These are phyloP conservation scores for Thaumatotibia leucotreta DNA, from an alignment of 1,140 invertebrate species.

Conservation along the genomic window DNA sequence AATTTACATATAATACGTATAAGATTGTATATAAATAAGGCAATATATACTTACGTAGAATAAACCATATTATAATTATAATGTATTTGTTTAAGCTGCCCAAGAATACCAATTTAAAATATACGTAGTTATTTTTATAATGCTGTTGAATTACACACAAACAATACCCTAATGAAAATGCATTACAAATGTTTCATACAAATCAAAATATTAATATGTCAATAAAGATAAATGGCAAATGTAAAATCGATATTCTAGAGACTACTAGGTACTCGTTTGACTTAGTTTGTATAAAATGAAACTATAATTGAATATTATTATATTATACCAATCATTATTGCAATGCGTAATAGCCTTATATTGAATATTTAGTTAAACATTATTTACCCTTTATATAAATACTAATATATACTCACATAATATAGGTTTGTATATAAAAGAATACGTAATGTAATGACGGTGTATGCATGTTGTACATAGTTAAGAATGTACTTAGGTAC, in stretches of 20 bases:
- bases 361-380: not conserved
- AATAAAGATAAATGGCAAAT: too few species aligned
- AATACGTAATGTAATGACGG: not conserved
- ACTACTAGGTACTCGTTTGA: too few species aligned
- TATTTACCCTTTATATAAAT: slow-evolving; percentile 1
- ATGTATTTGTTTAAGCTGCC: not conserved
- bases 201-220: too few species aligned
- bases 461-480: slow-evolving; percentile 25
- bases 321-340: too few species aligned
- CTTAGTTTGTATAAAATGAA: too few species aligned
- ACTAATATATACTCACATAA: slow-evolving; percentile 12
- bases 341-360: not conserved
- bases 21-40: not conserved
- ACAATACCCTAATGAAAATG: too few species aligned
- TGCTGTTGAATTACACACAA: too few species aligned
- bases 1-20: slow-evolving; percentile 1
- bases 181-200: too few species aligned
- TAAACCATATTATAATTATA: too few species aligned
- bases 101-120: not conserved
- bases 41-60: not conserved
- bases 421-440: not conserved
- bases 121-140: too few species aligned
- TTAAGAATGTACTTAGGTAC: slow-evolving; percentile 9
- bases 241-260: too few species aligned
- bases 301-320: too few species aligned